A percentile compares a stretch with the other conserved stretches of the same genome.
These are phyloP conservation scores for Pterocles orientalis DNA, from an alignment of 2,113 vertebrate species.

Conservation along the genomic window DNA sequence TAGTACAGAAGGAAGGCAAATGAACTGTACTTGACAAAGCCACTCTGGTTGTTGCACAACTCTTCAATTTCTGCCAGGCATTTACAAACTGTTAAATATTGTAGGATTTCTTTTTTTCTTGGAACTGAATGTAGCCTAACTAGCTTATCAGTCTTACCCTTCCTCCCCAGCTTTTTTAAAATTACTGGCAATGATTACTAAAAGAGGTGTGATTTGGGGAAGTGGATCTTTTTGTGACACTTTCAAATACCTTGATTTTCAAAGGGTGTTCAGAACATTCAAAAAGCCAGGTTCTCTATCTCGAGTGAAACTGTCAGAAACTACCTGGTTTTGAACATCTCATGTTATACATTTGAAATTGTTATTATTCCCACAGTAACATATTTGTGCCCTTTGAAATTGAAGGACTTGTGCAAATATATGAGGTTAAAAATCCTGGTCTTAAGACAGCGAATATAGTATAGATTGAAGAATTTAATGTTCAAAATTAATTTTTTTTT, in stretches of 20 bases:
- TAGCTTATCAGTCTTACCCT: background rate
- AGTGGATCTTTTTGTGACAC: background rate
- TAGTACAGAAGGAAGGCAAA: background rate
- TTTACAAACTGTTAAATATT: background rate
- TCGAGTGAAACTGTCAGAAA: background rate
- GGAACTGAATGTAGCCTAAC: background rate
- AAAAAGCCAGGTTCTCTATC: rapidly evolving
- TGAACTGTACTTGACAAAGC: background rate
- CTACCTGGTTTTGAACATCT: background rate
- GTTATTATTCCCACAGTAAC: background rate
- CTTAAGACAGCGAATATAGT: background rate
- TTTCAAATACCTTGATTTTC: constrained; percentile 12
- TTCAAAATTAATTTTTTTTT: background rate
- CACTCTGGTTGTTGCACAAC: background rate
- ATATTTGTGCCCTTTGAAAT: background rate
- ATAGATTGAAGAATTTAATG: background rate
- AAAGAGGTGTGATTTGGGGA: background rate
- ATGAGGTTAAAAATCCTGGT: background rate
- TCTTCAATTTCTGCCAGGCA: background rate
- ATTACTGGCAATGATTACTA: background rate
- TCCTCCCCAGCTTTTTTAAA: background rate
- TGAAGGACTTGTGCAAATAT: background rate
- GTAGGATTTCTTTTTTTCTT: background rate
- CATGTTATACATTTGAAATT: background rate
- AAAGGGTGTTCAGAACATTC: background rate